These are phyloP conservation scores for Paguma larvata DNA, from an alignment of 2,797 vertebrate genomes.

Conservation along the genomic window DNA sequence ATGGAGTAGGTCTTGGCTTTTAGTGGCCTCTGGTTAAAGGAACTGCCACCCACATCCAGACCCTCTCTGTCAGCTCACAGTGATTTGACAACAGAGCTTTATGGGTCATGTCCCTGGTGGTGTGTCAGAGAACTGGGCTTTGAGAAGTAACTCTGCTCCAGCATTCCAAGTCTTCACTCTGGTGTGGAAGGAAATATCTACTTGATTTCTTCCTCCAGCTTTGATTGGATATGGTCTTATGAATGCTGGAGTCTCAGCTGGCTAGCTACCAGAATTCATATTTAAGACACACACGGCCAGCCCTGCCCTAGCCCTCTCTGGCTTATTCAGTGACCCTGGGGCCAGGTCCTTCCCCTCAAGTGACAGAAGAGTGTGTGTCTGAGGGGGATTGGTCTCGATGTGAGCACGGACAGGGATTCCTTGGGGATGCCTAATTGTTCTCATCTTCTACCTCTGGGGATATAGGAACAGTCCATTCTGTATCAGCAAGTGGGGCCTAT, in stretches of 20 bases:
- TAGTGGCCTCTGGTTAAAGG: not conserved
- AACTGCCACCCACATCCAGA: not conserved
- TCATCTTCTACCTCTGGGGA: not conserved
- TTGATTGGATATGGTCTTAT: not conserved
- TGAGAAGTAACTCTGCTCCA: not conserved
- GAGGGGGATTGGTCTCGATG: too few relatives aligned
- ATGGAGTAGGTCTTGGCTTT: not conserved
- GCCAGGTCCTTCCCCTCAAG: not conserved
- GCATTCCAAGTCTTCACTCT: not conserved
- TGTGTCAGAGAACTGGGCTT: not conserved
- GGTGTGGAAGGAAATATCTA: not conserved
- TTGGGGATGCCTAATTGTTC: not conserved
- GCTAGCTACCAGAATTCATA: not conserved
- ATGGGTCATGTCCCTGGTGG: not conserved
- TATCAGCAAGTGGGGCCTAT: not conserved
- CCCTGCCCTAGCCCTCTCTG: not conserved
- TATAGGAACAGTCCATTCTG: not conserved
- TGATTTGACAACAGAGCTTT: not conserved
- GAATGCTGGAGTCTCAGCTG: not conserved
- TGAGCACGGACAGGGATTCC: not conserved
- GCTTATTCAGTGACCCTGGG: not conserved
- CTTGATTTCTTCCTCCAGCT: not conserved
- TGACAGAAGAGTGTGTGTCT: not conserved
- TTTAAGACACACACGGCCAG: not conserved
- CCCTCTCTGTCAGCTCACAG: not conserved